A percentile compares a stretch with the other conserved stretches of the same genome.
These are phyloP conservation scores for Vanessa atalanta DNA, from an alignment of 1,140 invertebrate species.

Conservation along the genomic window DNA sequence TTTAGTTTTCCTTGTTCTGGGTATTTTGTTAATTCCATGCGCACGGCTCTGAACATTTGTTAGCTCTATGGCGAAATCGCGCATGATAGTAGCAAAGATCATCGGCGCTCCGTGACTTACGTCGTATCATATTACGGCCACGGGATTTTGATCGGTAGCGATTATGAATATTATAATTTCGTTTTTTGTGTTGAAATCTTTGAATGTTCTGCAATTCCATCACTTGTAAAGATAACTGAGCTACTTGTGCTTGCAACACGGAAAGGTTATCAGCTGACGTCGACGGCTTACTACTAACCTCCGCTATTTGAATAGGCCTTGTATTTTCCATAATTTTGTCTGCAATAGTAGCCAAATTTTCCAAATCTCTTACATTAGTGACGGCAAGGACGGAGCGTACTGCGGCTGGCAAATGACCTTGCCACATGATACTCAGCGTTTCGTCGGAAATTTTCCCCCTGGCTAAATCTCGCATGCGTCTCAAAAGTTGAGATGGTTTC, in stretches of 20 bases:
- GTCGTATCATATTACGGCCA: constrained; percentile 16
- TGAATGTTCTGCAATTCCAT: constrained; percentile 15
- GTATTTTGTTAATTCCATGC: no score
- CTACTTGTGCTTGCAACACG: constrained; percentile 18
- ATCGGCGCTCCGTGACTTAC: neutral
- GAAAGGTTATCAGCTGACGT: constrained; percentile 16
- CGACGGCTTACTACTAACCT: constrained; percentile 16
- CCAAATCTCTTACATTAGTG: constrained; percentile 11
- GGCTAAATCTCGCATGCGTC: constrained; percentile 35
- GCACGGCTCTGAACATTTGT: no score
- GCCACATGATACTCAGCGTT: constrained; percentile 26
- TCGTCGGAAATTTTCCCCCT: constrained; percentile 38
- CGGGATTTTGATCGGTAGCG: constrained; percentile 18
- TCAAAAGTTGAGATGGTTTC: constrained; percentile 27
- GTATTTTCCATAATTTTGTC: constrained; percentile 17
- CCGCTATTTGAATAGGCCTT: constrained; percentile 14
- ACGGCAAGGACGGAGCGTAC: constrained; percentile 11
- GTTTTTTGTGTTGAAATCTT: constrained; percentile 4
- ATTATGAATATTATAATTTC: constrained; percentile 22
- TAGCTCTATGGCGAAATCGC: no score
- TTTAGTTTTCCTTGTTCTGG: constrained; percentile 23
- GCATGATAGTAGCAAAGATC: no score
- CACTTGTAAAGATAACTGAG: no score
- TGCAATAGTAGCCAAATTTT: constrained; percentile 5
- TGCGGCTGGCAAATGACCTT: constrained; percentile 15